Conservation (phyloP, 2,797 vertebrate species). For the Alauda arvensis region DNA sequence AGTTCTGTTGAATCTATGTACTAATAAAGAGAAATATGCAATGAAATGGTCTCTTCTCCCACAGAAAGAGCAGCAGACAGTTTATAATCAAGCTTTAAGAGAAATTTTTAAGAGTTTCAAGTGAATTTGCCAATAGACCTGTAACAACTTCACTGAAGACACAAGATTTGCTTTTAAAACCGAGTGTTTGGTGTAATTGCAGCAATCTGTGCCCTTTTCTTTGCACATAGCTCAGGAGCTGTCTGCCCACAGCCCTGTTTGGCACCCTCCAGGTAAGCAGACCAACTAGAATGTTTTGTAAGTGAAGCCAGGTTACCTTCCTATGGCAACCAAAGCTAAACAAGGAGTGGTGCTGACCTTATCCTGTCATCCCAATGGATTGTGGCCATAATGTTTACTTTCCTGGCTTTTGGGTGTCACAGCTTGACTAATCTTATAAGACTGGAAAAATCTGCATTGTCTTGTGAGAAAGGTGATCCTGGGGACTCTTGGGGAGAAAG, state of each 20-base stretch:
- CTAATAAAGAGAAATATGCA: slow-evolving; percentile 39
- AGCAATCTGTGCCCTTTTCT: not conserved
- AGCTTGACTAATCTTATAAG: not conserved
- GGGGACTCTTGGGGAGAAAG: not conserved
- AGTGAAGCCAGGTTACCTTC: not conserved
- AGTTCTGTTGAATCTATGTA: slow-evolving; percentile 79
- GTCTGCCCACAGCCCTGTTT: not conserved
- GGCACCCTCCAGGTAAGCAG: not conserved
- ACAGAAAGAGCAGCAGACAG: not conserved
- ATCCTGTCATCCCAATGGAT: not conserved
- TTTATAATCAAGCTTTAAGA: not conserved
- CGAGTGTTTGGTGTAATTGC: accelerated
- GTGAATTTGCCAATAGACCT: not conserved
- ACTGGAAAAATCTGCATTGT: not conserved
- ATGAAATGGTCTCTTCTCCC: not conserved
- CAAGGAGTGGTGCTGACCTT: not conserved
- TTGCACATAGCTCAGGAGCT: not conserved
- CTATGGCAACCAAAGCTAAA: not conserved
- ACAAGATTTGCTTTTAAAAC: not conserved
- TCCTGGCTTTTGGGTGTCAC: not conserved
- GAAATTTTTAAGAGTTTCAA: not conserved
- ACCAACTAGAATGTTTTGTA: not conserved
- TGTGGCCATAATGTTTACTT: not conserved
- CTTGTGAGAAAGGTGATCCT: not conserved
- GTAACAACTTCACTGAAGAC: not conserved